Evolutionary conservation across 2,797 vertebrate species (phyloP).

Genomic region (Dryobates pubescens): DNA sequence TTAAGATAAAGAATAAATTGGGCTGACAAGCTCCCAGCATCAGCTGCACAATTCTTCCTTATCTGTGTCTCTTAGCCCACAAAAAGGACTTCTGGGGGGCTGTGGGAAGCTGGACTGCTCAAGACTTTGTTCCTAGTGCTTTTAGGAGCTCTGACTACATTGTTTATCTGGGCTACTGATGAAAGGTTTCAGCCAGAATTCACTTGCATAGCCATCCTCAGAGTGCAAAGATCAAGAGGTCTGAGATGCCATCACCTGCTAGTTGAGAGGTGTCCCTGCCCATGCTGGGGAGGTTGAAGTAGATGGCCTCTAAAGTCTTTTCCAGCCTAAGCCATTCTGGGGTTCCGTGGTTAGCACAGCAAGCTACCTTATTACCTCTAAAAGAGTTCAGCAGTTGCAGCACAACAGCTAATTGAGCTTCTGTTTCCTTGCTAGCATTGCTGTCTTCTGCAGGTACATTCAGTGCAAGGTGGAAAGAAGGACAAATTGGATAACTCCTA

Average conservation of each 20-base stretch:
- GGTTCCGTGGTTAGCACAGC: not conserved
- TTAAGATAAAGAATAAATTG: slow-evolving; percentile 39
- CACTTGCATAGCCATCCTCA: not conserved
- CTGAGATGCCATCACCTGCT: accelerated
- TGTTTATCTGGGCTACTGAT: not conserved
- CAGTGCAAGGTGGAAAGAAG: not conserved
- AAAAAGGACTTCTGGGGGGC: not conserved
- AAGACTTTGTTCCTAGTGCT: not conserved
- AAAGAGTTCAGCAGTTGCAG: not conserved
- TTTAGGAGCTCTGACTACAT: not conserved
- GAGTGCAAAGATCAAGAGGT: not conserved
- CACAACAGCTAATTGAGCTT: not conserved
- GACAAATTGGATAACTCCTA: not conserved
- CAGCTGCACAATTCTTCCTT: not conserved
- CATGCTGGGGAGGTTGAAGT: no score
- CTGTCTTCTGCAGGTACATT: not conserved
- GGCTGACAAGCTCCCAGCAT: not conserved
- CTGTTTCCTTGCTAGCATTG: not conserved
- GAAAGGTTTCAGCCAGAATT: not conserved
- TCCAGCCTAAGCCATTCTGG: no score
- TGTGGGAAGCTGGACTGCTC: not conserved
- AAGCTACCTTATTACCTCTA: not conserved
- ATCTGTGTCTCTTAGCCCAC: not conserved
- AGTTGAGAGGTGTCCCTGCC: not conserved
- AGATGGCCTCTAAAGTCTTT: no score